Evolutionary conservation across 2,797 vertebrate species (phyloP).

Genomic region (Artibeus jamaicensis): DNA sequence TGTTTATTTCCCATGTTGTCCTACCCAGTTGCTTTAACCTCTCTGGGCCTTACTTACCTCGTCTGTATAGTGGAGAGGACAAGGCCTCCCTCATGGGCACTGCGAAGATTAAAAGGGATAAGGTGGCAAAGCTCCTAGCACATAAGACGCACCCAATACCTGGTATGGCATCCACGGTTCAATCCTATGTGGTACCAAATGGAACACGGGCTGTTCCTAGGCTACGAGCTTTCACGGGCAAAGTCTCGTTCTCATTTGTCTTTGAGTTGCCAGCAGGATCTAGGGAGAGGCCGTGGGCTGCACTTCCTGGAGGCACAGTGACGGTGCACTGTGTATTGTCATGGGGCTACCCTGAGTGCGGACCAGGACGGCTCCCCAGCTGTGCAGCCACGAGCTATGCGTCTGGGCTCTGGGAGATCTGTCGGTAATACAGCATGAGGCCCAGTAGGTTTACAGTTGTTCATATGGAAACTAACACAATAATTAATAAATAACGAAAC

Average conservation of each 20-base stretch:
- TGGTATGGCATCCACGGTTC: background rate
- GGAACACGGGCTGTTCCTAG: background rate
- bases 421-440: too few species aligned
- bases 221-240: background rate
- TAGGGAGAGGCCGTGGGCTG: rapidly evolving
- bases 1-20: background rate
- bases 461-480: background rate
- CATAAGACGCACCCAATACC: background rate
- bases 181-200: background rate
- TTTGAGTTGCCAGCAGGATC: background rate
- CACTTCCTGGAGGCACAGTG: background rate
- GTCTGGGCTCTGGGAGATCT: background rate
- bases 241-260: background rate
- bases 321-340: background rate
- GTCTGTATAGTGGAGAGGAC: background rate
- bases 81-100: background rate
- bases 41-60: background rate
- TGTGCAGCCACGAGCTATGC: background rate
- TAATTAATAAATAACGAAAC: background rate
- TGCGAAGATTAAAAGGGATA: background rate
- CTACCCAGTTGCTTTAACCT: background rate
- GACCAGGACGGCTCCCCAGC: too few species aligned
- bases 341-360: background rate
- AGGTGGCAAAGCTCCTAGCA: background rate
- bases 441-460: background rate